Conservation (phyloP, 1,140 invertebrate genomes). For the Oedothorax gibbosus region DNA sequence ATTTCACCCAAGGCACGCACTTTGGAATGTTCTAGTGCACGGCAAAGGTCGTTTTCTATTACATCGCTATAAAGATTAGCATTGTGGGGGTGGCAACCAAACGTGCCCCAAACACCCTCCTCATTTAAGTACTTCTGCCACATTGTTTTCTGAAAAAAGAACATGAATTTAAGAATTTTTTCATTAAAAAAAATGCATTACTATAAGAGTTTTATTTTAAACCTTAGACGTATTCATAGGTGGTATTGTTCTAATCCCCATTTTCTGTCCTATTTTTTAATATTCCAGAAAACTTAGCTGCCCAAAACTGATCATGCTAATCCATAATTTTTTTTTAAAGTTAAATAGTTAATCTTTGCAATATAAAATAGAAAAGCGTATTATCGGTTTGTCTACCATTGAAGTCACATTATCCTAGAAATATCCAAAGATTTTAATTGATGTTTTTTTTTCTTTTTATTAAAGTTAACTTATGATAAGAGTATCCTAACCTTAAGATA, state of each 20-base stretch:
- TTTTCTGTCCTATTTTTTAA: background rate
- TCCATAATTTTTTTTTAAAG: background rate
- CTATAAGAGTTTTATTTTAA: background rate
- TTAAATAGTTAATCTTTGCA: too few species aligned
- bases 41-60: slow-evolving; percentile 64
- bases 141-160: slow-evolving; percentile 4
- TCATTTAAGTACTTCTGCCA: slow-evolving; percentile 65
- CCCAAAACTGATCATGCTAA: too few species aligned
- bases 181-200: background rate
- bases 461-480: too few species aligned
- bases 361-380: too few species aligned
- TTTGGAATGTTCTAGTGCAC: slow-evolving; percentile 72
- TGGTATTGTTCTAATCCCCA: background rate
- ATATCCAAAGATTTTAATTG: too few species aligned
- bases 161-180: background rate
- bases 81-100: slow-evolving; percentile 72
- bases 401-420: too few species aligned
- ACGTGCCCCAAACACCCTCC: slow-evolving; percentile 69
- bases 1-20: slow-evolving; percentile 93
- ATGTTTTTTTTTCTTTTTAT: too few species aligned
- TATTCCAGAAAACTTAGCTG: background rate
- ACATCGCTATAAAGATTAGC: slow-evolving; percentile 66
- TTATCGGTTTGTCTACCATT: too few species aligned
- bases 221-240: background rate
- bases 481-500: too few species aligned